phyloP scores from a whole-genome alignment of 2,888 invertebrate species.

The Dichetophora obliterata region DNA sequence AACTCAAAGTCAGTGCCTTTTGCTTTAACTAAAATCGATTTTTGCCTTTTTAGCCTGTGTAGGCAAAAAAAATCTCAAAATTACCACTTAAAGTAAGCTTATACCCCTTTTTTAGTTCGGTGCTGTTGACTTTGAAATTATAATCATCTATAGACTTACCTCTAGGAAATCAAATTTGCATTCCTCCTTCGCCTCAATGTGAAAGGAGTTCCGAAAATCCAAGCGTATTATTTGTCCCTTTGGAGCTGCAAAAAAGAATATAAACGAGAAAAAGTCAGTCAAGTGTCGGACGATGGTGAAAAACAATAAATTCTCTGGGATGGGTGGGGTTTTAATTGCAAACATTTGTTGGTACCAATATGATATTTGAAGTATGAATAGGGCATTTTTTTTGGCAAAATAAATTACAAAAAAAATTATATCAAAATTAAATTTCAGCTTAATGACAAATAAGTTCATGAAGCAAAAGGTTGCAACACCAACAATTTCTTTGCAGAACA shows the following conservation, averaged over 20 bases:
- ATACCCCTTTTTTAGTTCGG: background rate
- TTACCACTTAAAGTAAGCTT: background rate
- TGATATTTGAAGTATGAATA: no score
- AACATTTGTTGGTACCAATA: no score
- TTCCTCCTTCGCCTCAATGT: constrained; percentile 76
- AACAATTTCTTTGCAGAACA: no score
- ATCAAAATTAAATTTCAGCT: no score
- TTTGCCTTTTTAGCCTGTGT: background rate
- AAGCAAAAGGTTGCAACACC: no score
- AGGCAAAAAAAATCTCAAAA: background rate
- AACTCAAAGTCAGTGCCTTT: no score
- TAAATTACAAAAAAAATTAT: no score
- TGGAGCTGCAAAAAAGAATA: constrained; percentile 71
- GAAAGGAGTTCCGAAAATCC: constrained; percentile 85
- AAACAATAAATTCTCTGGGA: no score
- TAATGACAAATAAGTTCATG: no score
- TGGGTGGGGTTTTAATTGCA: no score
- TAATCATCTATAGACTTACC: constrained; percentile 60
- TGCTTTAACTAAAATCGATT: background rate
- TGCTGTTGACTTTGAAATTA: background rate
- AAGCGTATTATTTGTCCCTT: constrained; percentile 78
- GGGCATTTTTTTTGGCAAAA: no score
- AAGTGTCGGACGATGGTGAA: background rate
- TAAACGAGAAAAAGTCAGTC: constrained; percentile 34
- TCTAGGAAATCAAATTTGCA: constrained; percentile 87